A percentile compares a stretch with the other conserved stretches of the same genome.
Conservation (phyloP, 37 sponge, comb jelly and placozoan genomes). For the Ephydatia muelleri region DNA sequence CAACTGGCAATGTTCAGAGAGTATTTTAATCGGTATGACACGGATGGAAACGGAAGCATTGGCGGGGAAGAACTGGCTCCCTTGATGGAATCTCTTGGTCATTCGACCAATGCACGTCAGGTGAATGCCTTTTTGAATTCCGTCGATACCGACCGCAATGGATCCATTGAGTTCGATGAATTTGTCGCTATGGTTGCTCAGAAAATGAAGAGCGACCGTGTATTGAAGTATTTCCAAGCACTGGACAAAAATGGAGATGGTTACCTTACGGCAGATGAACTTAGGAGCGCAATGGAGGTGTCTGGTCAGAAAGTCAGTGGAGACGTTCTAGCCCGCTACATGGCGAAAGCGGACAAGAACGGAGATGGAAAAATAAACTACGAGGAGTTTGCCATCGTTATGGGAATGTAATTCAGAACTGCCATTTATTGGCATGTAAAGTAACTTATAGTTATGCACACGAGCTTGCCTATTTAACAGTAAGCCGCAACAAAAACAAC, state of each 20-base stretch:
- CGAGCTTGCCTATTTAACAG: too few species aligned
- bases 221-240: neutral
- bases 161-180: constrained; percentile 3
- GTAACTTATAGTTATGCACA: too few species aligned
- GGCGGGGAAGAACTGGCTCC: neutral
- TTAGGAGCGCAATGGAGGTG: neutral
- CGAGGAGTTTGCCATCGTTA: neutral
- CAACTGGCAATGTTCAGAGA: neutral
- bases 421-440: too few species aligned
- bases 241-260: constrained; percentile 3
- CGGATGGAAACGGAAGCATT: neutral
- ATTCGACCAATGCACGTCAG: neutral
- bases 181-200: constrained; percentile 1
- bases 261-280: neutral
- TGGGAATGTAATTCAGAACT: too few species aligned
- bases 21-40: neutral
- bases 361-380: constrained; percentile 4
- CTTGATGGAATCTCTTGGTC: neutral
- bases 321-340: neutral
- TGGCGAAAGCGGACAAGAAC: neutral
- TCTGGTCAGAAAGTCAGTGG: neutral
- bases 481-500: too few species aligned
- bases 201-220: neutral
- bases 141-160: neutral
- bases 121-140: neutral